These are phyloP conservation scores for Ageneiosus marmoratus DNA, from an alignment of 2,113 vertebrate species.

Conservation along the genomic window DNA sequence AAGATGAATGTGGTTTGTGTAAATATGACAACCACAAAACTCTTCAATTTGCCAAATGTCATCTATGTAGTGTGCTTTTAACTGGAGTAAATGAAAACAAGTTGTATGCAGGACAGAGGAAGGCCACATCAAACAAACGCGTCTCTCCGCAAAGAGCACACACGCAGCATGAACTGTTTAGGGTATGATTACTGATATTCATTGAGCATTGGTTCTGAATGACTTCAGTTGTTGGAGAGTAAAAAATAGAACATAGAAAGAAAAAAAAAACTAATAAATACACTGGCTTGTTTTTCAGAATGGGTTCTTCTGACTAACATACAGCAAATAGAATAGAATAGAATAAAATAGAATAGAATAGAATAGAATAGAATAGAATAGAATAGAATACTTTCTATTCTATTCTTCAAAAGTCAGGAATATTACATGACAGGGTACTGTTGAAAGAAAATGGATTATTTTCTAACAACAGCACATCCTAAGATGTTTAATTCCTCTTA, in stretches of 20 bases:
- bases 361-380: background rate
- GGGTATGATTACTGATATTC: slow-evolving; percentile 33
- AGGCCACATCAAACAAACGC: slow-evolving; percentile 27
- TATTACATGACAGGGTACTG: background rate
- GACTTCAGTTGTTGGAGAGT: background rate
- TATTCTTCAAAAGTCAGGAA: background rate
- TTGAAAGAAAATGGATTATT: background rate
- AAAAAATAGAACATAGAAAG: background rate
- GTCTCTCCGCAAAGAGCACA: background rate
- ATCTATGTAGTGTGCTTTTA: background rate
- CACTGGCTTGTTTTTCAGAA: background rate
- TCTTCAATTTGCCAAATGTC: background rate
- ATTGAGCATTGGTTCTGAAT: slow-evolving; percentile 2
- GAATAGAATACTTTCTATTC: background rate
- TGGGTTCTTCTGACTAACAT: background rate
- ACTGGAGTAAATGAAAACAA: slow-evolving; percentile 20
- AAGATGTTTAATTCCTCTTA: background rate
- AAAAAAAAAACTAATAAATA: background rate
- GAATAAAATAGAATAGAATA: background rate
- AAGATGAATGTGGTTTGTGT: slow-evolving; percentile 19
- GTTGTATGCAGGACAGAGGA: slow-evolving; percentile 16
- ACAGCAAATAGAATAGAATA: background rate
- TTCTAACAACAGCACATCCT: too few species aligned
- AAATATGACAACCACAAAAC: slow-evolving; percentile 30
- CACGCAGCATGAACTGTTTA: slow-evolving; percentile 15